Evolutionary conservation across 1,140 invertebrate species (phyloP).

Genomic region (Hyposmocoma kahamanoa): DNA sequence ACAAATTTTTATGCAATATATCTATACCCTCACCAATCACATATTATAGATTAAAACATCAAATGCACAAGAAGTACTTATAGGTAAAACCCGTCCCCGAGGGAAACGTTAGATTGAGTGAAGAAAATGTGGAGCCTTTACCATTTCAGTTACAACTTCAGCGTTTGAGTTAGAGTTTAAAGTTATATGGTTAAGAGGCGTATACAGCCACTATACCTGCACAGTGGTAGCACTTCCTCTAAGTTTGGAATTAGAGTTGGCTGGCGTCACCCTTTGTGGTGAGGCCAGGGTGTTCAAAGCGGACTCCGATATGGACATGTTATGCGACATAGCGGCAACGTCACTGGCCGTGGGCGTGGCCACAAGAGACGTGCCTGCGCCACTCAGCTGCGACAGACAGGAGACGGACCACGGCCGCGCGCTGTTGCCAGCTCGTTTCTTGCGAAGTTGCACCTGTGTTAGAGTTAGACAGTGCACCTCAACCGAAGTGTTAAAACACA

Average conservation of each 20-base stretch:
- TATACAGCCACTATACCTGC: slow-evolving; percentile 31
- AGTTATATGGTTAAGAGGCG: not conserved
- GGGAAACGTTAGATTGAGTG: too few species aligned
- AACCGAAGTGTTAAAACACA: slow-evolving; percentile 27
- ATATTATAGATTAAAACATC: too few species aligned
- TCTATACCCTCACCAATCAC: too few species aligned
- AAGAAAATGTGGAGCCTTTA: too few species aligned
- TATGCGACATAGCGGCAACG: slow-evolving; percentile 57
- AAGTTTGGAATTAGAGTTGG: slow-evolving; percentile 54
- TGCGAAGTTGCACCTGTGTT: slow-evolving; percentile 65
- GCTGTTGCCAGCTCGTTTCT: slow-evolving; percentile 65
- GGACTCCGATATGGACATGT: slow-evolving; percentile 88
- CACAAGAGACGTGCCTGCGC: slow-evolving; percentile 35
- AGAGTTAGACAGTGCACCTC: slow-evolving; percentile 16
- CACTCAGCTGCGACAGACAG: slow-evolving; percentile 81
- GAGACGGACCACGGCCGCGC: slow-evolving; percentile 89
- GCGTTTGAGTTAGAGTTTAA: too few species aligned
- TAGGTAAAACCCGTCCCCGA: too few species aligned
- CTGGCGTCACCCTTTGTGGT: slow-evolving; percentile 53
- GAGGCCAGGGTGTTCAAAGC: slow-evolving; percentile 82
- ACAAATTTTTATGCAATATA: too few species aligned
- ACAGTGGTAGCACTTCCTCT: slow-evolving; percentile 67
- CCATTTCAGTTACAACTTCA: too few species aligned
- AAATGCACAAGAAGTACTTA: too few species aligned
- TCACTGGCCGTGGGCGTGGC: slow-evolving; percentile 77